Base-by-base conservation (phyloP, 2,888 invertebrate genomes). In the Nymphalis c-album region DNA sequence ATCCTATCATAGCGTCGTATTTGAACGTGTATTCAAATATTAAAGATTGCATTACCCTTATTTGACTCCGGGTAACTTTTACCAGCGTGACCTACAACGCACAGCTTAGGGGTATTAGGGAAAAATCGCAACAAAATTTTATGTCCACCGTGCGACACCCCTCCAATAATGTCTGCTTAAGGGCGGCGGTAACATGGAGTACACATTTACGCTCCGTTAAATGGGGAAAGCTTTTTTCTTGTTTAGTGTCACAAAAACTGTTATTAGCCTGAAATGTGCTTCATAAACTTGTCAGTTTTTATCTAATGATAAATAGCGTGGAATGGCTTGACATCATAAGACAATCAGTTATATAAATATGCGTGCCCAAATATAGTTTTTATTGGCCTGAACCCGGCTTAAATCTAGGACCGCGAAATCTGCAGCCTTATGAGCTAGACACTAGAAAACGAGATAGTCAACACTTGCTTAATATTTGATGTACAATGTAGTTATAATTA, bases 211-310 rank as follows among this genome's bases (percentile, higher is more conserved):
- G 91, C 88, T 88, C 88, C 90, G 90, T 89, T 91, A 91, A 92
- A 91, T 86, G 90, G 86, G 84, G 79, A 91, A 91, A 91, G 92
- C 91, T 91, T 91, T 91, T 92, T 91, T 91, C 90, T 88, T 92
- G 91, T 90, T 90, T 91, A 90, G 90, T 91, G 92, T 91, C 92
- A 90, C 90, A 90, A 91, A 90, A 91, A 91, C 88, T 90, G 90
- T 91, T 92, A 92, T 91, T 91, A 91, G 92, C 86, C 81, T 88
- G 86, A 90, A 87, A 88, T 90, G 90, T 88, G 86, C 81, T 80
- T 78, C 79, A 79, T 81, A 81, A 84, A 55, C 55, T 64, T 64
- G 71, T 64, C 66, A 64, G 60, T 63, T 50, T 62, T 48, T 62
- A 69, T 64, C 66, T 73, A 65, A 71, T 67, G 63, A 67, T 59